Percentiles rank a stretch among this genome's conserved stretches.
phyloP scores from a whole-genome alignment of 2,888 invertebrate genomes.

The Polymixis lichenea region DNA sequence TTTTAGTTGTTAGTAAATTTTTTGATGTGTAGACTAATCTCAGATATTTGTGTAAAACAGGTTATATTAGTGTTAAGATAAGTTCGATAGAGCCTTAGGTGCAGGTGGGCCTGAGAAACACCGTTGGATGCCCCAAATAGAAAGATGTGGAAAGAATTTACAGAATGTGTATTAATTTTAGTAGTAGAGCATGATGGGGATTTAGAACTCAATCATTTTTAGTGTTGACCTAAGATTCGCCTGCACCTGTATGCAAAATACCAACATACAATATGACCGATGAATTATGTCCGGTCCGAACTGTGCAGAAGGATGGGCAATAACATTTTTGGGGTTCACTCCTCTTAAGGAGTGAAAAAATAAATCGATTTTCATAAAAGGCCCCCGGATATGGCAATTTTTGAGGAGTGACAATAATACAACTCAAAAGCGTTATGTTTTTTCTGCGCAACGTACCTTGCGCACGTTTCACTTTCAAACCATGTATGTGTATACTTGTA shows the following conservation, averaged over 20 bases:
- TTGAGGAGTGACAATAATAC: too few species aligned
- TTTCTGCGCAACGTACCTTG: too few species aligned
- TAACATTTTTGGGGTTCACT: too few species aligned
- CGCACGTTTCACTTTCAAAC: too few species aligned
- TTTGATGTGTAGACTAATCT: slow-evolving; percentile 60
- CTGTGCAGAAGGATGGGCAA: too few species aligned
- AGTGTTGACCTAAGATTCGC: not conserved
- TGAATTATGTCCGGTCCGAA: too few species aligned
- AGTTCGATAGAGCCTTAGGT: slow-evolving; percentile 25
- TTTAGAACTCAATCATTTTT: slow-evolving; percentile 7
- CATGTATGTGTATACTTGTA: too few species aligned
- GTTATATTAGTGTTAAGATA: slow-evolving; percentile 17
- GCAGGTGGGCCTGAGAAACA: slow-evolving; percentile 24
- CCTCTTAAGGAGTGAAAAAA: too few species aligned
- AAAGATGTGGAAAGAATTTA: not conserved
- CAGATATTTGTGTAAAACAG: slow-evolving; percentile 42
- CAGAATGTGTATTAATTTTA: slow-evolving; percentile 1
- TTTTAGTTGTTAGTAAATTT: slow-evolving; percentile 35
- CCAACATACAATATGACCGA: not conserved
- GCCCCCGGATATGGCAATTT: too few species aligned
- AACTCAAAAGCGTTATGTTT: too few species aligned
- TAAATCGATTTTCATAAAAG: too few species aligned
- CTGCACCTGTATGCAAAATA: slow-evolving; percentile 19
- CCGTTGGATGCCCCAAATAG: slow-evolving; percentile 8
- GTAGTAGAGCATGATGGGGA: not conserved